These are phyloP conservation scores for Chloromyia formosa DNA, from an alignment of 2,888 invertebrate genomes.

Conservation along the genomic window DNA sequence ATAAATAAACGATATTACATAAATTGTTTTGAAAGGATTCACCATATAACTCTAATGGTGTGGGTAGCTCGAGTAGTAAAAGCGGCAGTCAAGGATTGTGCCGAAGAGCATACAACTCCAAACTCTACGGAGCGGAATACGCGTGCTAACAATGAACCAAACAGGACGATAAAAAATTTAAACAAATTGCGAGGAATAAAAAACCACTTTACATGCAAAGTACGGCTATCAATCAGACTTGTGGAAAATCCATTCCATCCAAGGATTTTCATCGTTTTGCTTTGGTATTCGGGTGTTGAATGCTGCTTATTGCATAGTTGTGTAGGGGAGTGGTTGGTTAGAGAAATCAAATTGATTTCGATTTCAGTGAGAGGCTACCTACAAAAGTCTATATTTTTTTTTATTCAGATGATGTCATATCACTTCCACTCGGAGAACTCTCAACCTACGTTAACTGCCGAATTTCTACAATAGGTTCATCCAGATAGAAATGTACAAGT, in stretches of 20 bases:
- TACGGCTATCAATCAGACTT: slow-evolving; percentile 44
- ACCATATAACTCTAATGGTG: slow-evolving; percentile 12
- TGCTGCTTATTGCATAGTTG: not conserved
- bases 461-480: too few relatives aligned
- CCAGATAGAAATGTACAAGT: too few relatives aligned
- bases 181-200: slow-evolving; percentile 43
- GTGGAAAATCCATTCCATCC: slow-evolving; percentile 40
- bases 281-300: slow-evolving; percentile 3
- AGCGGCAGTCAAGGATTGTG: not conserved
- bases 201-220: slow-evolving; percentile 44
- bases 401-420: too few relatives aligned
- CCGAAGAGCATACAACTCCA: not conserved
- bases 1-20: slow-evolving; percentile 38
- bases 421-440: too few relatives aligned
- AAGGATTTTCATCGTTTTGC: slow-evolving; percentile 35
- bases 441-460: too few relatives aligned
- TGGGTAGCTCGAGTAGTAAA: not conserved
- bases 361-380: too few relatives aligned
- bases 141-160: slow-evolving; percentile 30
- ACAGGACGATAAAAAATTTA: slow-evolving; percentile 39
- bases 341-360: not conserved
- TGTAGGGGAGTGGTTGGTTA: not conserved
- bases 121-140: not conserved
- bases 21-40: slow-evolving; percentile 40
- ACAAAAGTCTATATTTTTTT: too few relatives aligned